These are phyloP conservation scores for Siderastrea radians DNA, from an alignment of 92 coral and sea anemone genomes.

Conservation along the genomic window DNA sequence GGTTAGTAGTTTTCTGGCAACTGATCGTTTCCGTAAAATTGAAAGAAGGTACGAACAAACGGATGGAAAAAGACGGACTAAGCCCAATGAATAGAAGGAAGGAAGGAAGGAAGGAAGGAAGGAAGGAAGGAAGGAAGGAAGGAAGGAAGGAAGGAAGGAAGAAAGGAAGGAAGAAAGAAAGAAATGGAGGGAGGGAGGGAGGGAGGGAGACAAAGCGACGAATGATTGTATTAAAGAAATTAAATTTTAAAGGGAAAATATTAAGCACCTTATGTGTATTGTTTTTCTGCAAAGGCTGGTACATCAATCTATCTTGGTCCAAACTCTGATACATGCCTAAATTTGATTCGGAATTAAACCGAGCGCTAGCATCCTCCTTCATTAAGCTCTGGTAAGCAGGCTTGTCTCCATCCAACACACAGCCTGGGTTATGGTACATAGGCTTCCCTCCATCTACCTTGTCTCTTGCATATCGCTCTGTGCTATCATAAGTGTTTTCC, in stretches of 20 bases:
- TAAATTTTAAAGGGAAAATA: background rate
- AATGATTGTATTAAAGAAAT: background rate
- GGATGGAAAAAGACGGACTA: background rate
- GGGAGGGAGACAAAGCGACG: background rate
- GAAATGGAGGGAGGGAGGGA: no score
- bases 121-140: background rate
- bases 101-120: no score
- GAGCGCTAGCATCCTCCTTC: background rate
- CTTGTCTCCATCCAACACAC: background rate
- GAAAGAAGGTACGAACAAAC: background rate
- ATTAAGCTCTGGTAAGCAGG: slow-evolving; percentile 7
- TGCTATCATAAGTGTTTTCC: background rate
- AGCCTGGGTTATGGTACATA: background rate
- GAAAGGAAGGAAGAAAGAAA: background rate
- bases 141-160: background rate
- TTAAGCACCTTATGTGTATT: background rate
- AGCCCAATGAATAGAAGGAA: background rate
- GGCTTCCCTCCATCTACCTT: slow-evolving; percentile 6
- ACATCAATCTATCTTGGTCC: slow-evolving; percentile 16
- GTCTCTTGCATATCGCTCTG: background rate
- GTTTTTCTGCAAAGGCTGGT: slow-evolving; percentile 26
- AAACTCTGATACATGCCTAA: slow-evolving; percentile 23
- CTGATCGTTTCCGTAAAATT: background rate
- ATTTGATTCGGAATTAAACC: background rate
- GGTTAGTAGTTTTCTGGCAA: no score